Evolutionary conservation across 2,797 vertebrate species (phyloP), one percentile per base, ranked within the genome.

Genomic region (Kryptolebias ocellatus): DNA sequence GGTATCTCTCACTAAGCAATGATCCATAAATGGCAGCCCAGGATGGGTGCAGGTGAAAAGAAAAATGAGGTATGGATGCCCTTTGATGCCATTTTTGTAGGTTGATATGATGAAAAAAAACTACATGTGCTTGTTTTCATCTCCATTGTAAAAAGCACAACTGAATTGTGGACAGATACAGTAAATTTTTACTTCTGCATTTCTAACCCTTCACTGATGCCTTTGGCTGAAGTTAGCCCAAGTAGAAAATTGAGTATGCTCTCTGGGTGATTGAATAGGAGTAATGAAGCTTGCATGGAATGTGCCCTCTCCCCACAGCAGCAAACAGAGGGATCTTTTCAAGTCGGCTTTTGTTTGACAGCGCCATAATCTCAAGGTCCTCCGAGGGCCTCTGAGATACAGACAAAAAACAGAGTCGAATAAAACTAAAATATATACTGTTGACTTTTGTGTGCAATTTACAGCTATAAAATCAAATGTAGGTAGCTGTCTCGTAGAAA

Each of bases 281-380:
- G 84, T 88, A 90, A 91, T 92, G 89, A 92, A 85, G 87, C 86
- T 86, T 86, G 70, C 76, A 81, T 81, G 84, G 87, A 90, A 89
- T 91, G 88, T 85, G 76, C 67, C 77, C 84, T 77, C 81, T 80
- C 70, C 74, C 37, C 76, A 59, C 79, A 73, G 73, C 76, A 77
- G 75, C 83, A 87, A 80, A 85, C 83, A 87, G 31, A 66, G 82
- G 79, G 83, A 85, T 84, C 72, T 76, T 86, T 86, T 90, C 79
- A 86, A 80, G 87, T 86, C 89, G 10, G 82, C 84, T 90, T 90
- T 90, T 79, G 81, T 89, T 77, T 67, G 69, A 72, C 75, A 84
- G 80, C 53, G 64, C 64, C 62, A 53, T 79, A 74, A 85, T 86
- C 80, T 90, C 82, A 83, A 85, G 78, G 83, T 87, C 76, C 72